Evolutionary conservation across 2,797 vertebrate genomes (phyloP), one percentile per base, ranked within the genome.

Genomic region (Chrysocyon brachyurus): DNA sequence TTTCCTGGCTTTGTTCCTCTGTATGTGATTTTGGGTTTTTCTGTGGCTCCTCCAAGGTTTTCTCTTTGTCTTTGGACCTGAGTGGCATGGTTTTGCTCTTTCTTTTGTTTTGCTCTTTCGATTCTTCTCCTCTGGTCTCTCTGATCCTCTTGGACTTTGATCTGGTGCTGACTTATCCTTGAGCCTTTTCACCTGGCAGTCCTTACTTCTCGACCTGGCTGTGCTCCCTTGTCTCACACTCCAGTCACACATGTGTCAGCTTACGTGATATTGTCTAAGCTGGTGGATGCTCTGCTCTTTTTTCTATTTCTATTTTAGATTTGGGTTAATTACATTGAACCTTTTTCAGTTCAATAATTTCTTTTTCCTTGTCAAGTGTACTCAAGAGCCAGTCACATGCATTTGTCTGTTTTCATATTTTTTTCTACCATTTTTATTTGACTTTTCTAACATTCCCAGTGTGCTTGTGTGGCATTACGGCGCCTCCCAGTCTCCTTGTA

Each of bases 181-280:
- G 8, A 31, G 73, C 15, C 46, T 52, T 5, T 40, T 89, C 0
- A 9, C 36, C 17, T 4, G 17, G 7, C 14, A 5, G 52, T 28
- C 24, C 3, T 9, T 86, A 9, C 15, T 17, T n/a, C 40, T n/a
- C 59, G 12, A 64, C 84, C 36, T 16, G 31, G 4, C 17, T 5
- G 19, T 24, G n/a, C 75, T 33, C 63, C 22, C n/a, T 26, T 14
- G 21, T 19, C 52, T 57, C 28, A 24, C 3, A 8, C 59, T 87
- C 31, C 0, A 16, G 12, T 7, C 33, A 12, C 1, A 31, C 3
- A 1, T 33, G 1, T 19, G 11, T 22, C 14, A n/a, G 33, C 31
- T 19, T 22, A 6, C 12, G 33, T 36, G 64, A 70, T 2, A 2
- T 2, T 12, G 63, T 49, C 19, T 24, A 61, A 12, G 61, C 61